These are phyloP conservation scores for Catonia carolina DNA, from an alignment of 2,888 invertebrate genomes.

Conservation along the genomic window DNA sequence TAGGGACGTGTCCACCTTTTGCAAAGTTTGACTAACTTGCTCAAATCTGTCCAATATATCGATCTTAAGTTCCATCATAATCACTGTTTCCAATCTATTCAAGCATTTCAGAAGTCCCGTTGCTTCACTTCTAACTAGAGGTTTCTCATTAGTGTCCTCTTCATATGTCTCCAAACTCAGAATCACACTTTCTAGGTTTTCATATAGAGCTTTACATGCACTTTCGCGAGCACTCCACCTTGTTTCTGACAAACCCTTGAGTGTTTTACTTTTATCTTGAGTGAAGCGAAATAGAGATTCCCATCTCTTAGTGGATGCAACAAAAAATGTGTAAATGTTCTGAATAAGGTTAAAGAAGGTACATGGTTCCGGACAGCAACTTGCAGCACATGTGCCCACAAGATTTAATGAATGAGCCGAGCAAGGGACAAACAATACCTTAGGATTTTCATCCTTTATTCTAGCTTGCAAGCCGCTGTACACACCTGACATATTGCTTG, in stretches of 20 bases:
- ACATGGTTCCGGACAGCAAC: conserved; percentile 11
- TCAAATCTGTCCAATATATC: no score
- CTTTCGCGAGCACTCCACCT: conserved; percentile 14
- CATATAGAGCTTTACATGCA: conserved; percentile 11
- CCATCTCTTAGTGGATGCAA: conserved; percentile 13
- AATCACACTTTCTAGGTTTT: not conserved
- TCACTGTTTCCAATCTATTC: no score
- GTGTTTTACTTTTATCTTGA: not conserved
- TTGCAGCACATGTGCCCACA: conserved; percentile 20
- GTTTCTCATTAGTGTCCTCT: not conserved
- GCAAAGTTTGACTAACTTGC: no score
- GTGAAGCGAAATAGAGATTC: not conserved
- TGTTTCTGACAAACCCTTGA: conserved; percentile 19
- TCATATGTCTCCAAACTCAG: not conserved
- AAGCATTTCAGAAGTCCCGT: no score
- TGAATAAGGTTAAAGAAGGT: conserved; percentile 13
- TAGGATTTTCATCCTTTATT: conserved; percentile 4
- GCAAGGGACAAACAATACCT: conserved; percentile 19
- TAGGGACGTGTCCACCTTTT: no score
- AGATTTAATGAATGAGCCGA: conserved; percentile 15
- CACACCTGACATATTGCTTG: conserved; percentile 24
- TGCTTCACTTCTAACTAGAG: conserved; percentile 9
- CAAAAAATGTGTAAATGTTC: conserved; percentile 11
- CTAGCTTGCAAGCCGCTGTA: conserved; percentile 16
- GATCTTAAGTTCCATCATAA: no score